Conservation (phyloP, 35 echinoderm and acorn worm genomes). For the Apostichopus californicus region DNA sequence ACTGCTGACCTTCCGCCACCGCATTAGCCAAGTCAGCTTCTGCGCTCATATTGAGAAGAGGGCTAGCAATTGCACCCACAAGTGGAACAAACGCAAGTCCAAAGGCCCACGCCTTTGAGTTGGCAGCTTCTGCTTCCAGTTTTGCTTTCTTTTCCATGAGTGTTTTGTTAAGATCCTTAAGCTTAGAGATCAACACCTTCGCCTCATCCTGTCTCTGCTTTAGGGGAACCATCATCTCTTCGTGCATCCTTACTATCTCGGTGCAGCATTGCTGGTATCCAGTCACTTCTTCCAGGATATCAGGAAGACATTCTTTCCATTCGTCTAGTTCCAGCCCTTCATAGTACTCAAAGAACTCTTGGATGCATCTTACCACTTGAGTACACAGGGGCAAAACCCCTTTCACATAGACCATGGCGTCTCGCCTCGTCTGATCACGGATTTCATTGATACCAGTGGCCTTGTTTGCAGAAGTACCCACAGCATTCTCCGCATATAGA, state of each 20-base stretch:
- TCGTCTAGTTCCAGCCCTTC: background rate
- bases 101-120: background rate
- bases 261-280: slow-evolving; percentile 12
- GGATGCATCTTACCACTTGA: background rate
- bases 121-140: background rate
- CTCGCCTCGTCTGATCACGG: slow-evolving; percentile 30
- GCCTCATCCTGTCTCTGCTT: slow-evolving; percentile 36
- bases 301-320: background rate
- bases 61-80: background rate
- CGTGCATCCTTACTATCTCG: background rate
- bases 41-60: background rate
- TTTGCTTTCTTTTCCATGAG: background rate
- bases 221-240: slow-evolving; percentile 14
- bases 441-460: background rate
- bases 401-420: slow-evolving; percentile 34
- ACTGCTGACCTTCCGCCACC: background rate
- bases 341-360: background rate
- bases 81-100: background rate
- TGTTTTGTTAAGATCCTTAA: background rate
- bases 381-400: background rate
- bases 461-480: background rate
- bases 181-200: background rate
- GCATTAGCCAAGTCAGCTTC: background rate
- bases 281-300: background rate
- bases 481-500: slow-evolving; percentile 31